Percentiles rank a stretch among this genome's conserved stretches.
phyloP scores from a whole-genome alignment of 2,113 vertebrate species.

The Microtus richardsoni region DNA sequence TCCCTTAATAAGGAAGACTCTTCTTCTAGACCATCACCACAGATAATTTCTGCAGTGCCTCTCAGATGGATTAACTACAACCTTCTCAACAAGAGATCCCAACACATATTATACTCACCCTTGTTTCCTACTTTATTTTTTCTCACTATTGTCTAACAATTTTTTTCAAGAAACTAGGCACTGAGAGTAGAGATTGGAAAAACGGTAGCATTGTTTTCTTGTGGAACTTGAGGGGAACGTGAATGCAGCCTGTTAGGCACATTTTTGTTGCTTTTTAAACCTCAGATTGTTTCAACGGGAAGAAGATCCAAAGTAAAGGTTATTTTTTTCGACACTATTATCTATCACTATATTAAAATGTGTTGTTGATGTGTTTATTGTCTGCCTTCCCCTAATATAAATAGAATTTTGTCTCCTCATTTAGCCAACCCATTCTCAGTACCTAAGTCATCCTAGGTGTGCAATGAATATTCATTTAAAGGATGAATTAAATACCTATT shows the following conservation, averaged over 20 bases:
- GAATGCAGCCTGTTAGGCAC: too few species aligned
- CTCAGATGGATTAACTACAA: not conserved
- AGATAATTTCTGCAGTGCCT: not conserved
- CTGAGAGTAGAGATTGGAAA: too few species aligned
- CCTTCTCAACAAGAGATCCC: not conserved
- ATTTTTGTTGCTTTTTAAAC: too few species aligned
- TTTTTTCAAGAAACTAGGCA: too few species aligned
- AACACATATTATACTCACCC: not conserved
- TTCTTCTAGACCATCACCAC: not conserved
- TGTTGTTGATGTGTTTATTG: conserved; percentile 21
- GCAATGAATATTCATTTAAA: not conserved
- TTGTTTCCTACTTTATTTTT: not conserved
- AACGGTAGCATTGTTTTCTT: too few species aligned
- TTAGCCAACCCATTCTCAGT: not conserved
- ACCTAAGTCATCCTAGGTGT: not conserved
- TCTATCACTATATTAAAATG: not conserved
- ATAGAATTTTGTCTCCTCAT: not conserved
- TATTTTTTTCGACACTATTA: not conserved
- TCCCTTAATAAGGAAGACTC: not conserved
- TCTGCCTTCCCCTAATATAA: not conserved
- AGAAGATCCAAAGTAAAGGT: too few species aligned
- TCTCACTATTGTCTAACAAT: too few species aligned
- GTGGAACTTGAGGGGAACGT: too few species aligned
- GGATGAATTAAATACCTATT: not conserved
- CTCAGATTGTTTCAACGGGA: too few species aligned